Base-by-base conservation (phyloP, 2,797 vertebrate species). In the Uromys caudimaculatus region DNA sequence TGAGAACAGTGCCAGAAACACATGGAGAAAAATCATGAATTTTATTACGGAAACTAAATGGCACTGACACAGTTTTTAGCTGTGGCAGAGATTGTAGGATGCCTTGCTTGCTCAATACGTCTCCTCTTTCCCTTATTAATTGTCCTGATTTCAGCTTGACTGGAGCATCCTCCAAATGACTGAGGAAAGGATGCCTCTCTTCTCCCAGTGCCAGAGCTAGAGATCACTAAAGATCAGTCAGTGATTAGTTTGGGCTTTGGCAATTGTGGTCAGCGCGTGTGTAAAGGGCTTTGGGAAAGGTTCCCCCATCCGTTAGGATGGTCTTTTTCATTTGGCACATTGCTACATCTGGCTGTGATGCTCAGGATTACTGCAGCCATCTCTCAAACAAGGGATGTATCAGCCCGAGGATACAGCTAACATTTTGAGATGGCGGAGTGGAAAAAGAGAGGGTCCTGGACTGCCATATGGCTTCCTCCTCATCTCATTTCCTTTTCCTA, bases 51-150 rank as follows among this genome's bases (percentile, higher is more conserved):
- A 76, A 38, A 17, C 21, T 29, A 62, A 86, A 41, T 1, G 35
- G 47, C 5, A 3, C 32, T 9, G 10, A 67, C 12, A 60, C 4
- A 75, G 50, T 47, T 38, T 50, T 60, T 38, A 56, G 6, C 35
- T 9, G 7, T 6, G 4, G 6, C 24, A 29, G 58, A n/a, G 23
- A 29, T 0, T 7, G 12, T 1, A 67, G 38, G 23, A 7, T 1
- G 47, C 24, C 24, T 76, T 7, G 60, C 50, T 64, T 69, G 29
- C 32, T 52, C 56, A 14, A 2, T 21, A 10, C 24, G 29, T 7
- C 58, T 56, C 12, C 44, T 73, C 52, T 1, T 35, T 6, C 1
- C 62, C 29, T 91, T 89, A 47, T 52, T 64, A 32, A 47, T 4
- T 13, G 38, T 6, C 52, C 50, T 29, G n/a, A 60, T 9, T 12